phyloP scores from a whole-genome alignment of 1,140 invertebrate genomes.

The Drosophila malerkotliana region DNA sequence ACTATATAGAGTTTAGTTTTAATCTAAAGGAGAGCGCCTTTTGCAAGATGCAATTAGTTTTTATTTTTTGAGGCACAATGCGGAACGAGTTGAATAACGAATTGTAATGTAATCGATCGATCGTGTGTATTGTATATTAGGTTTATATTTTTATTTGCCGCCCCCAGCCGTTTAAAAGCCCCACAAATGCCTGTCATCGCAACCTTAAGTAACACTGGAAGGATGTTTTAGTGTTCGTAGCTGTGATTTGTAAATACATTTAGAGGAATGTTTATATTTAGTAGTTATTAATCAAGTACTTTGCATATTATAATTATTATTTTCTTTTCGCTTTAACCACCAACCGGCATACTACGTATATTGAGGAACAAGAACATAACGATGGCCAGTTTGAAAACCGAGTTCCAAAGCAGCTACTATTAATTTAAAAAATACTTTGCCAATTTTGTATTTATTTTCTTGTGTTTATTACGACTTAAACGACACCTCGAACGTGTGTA shows the following conservation, averaged over 20 bases:
- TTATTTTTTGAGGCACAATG: conserved; percentile 45
- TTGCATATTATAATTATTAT: conserved; percentile 59
- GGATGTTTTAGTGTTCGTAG: conserved; percentile 72
- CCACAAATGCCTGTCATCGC: conserved; percentile 46
- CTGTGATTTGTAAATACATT: conserved; percentile 80
- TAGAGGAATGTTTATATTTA: conserved; percentile 79
- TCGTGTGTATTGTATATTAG: conserved; percentile 26
- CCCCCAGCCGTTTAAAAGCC: conserved; percentile 6
- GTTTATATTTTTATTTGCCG: conserved; percentile 31
- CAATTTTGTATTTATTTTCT: conserved; percentile 78
- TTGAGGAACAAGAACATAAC: conserved; percentile 25
- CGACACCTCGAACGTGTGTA: conserved; percentile 25
- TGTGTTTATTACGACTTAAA: conserved; percentile 52
- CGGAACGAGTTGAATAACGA: conserved; percentile 33
- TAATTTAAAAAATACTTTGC: conserved; percentile 53
- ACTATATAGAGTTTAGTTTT: conserved; percentile 29
- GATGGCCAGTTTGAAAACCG: conserved; percentile 46
- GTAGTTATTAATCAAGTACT: conserved; percentile 65
- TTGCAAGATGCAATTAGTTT: conserved; percentile 18
- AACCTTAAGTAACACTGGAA: conserved; percentile 65
- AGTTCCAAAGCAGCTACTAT: conserved; percentile 67
- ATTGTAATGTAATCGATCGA: conserved; percentile 10
- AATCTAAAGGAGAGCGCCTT: conserved; percentile 18
- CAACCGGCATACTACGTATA: conserved; percentile 1
- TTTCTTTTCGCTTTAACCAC: conserved; percentile 29